Base-by-base conservation (phyloP, 1,140 invertebrate species). In the Plectus sambesii region DNA sequence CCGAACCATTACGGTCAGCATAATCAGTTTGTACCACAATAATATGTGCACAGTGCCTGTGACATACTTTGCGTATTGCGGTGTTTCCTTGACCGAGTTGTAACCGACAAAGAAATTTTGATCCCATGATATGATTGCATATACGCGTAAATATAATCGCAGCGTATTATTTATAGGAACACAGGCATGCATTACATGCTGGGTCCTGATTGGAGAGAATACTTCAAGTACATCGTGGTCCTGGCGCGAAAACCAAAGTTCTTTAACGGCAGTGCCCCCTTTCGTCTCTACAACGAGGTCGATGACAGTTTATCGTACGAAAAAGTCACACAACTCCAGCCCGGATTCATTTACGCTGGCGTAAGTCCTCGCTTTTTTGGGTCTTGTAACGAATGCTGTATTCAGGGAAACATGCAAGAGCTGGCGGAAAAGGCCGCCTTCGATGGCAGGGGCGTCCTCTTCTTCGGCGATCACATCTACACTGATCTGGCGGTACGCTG, bases 391-490 rank as follows among this genome's bases (percentile, higher is more conserved):
- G 35, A 4, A 23, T 51, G 20, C 15, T 52, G 36, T 27, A 30
- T 63, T 30, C 65, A 90, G 84, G 89, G 89, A 4, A 94, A 88
- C 24, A 81, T 93, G 5, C 82, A 82, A 62, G 82, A 90, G 62
- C 73, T 97, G 26, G 84, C 88, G 69, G 80, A 87, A 37, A 77
- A 92, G 63, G 96, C 88, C 3, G 85, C 83, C 0, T 96, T 89
- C 87, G 75, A 79, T 44, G 87, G 87, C 0, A 82, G 85, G 58
- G 82, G 86, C 57, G 88, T 96, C 8, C 70, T 96, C 5, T 96
- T 96, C 71, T 94, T 94, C 74, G 92, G 90, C 0, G 90, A 96
- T 75, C 90, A 96, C 76, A 87, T 92, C 0, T 96, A 94, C 73
- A 89, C 82, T 66, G 92, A 97, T 74, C 75, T 97, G 45, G 90